Evolutionary conservation across 2,113 vertebrate species (phyloP).

Genomic region (Cairina moschata): DNA sequence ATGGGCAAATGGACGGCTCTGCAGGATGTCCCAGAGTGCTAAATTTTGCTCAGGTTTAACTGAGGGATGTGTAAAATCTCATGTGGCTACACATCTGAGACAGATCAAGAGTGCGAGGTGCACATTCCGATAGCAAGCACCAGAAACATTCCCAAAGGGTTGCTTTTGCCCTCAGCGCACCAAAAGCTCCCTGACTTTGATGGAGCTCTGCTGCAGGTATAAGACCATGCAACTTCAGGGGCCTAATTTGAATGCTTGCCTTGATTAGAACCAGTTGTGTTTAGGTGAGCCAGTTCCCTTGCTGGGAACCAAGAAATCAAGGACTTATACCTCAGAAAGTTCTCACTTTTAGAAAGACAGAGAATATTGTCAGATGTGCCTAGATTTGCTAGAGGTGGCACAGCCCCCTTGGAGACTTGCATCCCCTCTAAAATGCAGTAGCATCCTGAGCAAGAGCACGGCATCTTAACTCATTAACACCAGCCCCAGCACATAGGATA

Average conservation of each 20-base stretch:
- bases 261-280: not conserved
- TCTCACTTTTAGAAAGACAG: not conserved
- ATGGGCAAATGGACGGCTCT: not conserved
- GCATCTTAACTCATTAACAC: not conserved
- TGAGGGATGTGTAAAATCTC: constrained; percentile 31
- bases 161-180: not conserved
- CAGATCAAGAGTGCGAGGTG: not conserved
- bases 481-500: not conserved
- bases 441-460: not conserved
- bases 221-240: not conserved
- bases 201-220: not conserved
- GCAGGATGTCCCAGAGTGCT: not conserved
- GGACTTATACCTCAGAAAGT: not conserved
- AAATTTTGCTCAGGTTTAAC: not conserved
- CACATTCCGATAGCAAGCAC: not conserved
- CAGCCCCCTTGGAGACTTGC: not conserved
- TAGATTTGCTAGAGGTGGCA: not conserved
- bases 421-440: not conserved
- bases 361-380: not conserved
- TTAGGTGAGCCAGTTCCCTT: not conserved
- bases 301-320: not conserved
- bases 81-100: constrained; percentile 19
- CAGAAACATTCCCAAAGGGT: not conserved
- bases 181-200: fast-evolving
- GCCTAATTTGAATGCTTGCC: not conserved